These are phyloP conservation scores for Limulus polyphemus DNA, from an alignment of 2,888 invertebrate species.

Conservation along the genomic window DNA sequence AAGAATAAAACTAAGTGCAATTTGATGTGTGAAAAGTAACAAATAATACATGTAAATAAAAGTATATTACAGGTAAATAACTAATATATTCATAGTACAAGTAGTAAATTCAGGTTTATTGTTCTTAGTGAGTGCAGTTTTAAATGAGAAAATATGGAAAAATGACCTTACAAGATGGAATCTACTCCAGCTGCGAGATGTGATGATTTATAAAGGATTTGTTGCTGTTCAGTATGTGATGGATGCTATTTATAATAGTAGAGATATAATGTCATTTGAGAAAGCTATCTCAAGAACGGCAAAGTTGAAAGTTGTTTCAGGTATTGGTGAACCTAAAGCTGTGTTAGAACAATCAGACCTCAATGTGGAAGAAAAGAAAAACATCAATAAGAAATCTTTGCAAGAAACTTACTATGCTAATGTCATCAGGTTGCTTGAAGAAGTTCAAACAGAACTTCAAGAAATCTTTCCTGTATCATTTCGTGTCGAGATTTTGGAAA, in stretches of 20 bases:
- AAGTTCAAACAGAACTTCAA: conserved; percentile 10
- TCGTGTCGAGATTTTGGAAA: conserved; percentile 50
- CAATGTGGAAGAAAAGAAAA: background rate
- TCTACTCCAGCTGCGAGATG: too few species aligned
- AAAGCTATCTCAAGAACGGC: background rate
- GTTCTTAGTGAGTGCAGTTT: too few species aligned
- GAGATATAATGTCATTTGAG: conserved; percentile 8
- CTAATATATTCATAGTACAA: background rate
- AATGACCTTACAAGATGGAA: too few species aligned
- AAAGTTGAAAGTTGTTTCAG: too few species aligned
- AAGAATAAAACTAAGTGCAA: too few species aligned
- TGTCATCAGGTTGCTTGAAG: conserved; percentile 7
- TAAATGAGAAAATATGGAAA: too few species aligned
- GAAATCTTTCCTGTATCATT: conserved; percentile 22
- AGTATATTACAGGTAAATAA: background rate
- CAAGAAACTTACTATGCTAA: conserved; percentile 8
- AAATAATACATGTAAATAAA: background rate
- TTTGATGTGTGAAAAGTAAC: background rate
- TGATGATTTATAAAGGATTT: conserved; percentile 9
- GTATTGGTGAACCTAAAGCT: too few species aligned
- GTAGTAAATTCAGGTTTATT: too few species aligned
- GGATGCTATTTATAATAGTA: conserved; percentile 13
- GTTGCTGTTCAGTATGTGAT: conserved; percentile 9
- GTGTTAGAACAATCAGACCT: background rate
- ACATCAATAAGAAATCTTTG: conserved; percentile 5